These are phyloP conservation scores for Drosophila ambigua DNA, from an alignment of 1,140 invertebrate genomes.

Conservation along the genomic window DNA sequence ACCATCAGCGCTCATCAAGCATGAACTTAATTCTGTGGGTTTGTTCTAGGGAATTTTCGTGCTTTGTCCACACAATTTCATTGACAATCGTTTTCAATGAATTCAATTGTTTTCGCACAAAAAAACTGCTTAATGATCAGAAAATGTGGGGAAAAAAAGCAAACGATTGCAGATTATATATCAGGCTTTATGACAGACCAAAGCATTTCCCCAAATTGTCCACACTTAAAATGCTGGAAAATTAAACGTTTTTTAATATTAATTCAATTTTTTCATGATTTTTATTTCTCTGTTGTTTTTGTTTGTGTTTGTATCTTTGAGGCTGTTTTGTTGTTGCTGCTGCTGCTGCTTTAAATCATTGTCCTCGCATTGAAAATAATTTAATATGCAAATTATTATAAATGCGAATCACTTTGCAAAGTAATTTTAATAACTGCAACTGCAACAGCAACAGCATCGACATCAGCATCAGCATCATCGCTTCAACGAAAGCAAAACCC, in stretches of 20 bases:
- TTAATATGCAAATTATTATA: conserved; percentile 82
- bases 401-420: conserved; percentile 69
- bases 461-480: no score
- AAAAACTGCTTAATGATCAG: conserved; percentile 71
- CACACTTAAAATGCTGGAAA: conserved; percentile 59
- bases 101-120: conserved; percentile 65
- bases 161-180: conserved; percentile 68
- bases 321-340: conserved; percentile 27
- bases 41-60: conserved; percentile 15
- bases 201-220: conserved; percentile 1
- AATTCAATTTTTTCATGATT: conserved; percentile 69
- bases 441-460: conserved; percentile 10
- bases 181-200: conserved; percentile 48
- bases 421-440: conserved; percentile 75
- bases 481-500: conserved; percentile 30
- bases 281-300: conserved; percentile 62
- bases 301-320: conserved; percentile 32
- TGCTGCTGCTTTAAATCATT: conserved; percentile 64
- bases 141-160: conserved; percentile 40
- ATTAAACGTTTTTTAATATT: conserved; percentile 80
- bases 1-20: conserved; percentile 60
- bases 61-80: conserved; percentile 70
- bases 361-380: conserved; percentile 70
- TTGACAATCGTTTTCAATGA: conserved; percentile 57
- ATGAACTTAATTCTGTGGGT: conserved; percentile 37